These are phyloP conservation scores for Pseudorectes ferrugineus DNA, from an alignment of 2,113 vertebrate genomes.

Conservation along the genomic window DNA sequence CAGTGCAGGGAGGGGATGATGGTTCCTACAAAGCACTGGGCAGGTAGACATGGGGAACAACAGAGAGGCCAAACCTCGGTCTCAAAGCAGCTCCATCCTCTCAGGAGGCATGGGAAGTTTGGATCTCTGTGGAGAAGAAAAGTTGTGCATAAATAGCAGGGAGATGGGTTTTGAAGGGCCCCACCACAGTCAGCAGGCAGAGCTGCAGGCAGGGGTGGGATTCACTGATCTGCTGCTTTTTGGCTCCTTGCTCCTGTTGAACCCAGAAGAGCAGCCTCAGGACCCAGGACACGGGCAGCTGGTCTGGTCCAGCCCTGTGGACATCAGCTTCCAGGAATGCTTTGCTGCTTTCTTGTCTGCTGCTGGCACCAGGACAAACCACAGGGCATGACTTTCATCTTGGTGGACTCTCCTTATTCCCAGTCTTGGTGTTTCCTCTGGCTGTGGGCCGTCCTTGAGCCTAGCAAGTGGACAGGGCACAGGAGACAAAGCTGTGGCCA, in stretches of 20 bases:
- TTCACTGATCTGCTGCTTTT: background rate
- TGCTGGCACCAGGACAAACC: background rate
- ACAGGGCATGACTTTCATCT: background rate
- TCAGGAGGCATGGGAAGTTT: rapidly evolving
- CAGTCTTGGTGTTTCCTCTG: background rate
- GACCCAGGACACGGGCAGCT: rapidly evolving
- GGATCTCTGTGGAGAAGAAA: background rate
- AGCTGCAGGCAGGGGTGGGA: background rate
- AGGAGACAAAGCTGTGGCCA: background rate
- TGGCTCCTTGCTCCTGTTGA: background rate
- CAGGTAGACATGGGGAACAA: background rate
- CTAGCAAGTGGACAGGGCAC: background rate
- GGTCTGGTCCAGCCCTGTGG: background rate
- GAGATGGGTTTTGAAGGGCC: background rate
- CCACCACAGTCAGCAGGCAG: background rate
- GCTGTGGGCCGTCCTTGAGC: background rate
- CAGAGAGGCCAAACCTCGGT: rapidly evolving
- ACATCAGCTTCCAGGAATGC: background rate
- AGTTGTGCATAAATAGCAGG: background rate
- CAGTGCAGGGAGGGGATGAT: background rate
- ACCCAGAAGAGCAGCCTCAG: background rate
- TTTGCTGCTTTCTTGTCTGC: background rate
- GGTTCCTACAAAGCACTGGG: background rate
- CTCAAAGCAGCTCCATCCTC: background rate
- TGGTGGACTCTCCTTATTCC: background rate